These are phyloP conservation scores for Drosophila pegasa DNA, from an alignment of 2,888 invertebrate species.

Conservation along the genomic window DNA sequence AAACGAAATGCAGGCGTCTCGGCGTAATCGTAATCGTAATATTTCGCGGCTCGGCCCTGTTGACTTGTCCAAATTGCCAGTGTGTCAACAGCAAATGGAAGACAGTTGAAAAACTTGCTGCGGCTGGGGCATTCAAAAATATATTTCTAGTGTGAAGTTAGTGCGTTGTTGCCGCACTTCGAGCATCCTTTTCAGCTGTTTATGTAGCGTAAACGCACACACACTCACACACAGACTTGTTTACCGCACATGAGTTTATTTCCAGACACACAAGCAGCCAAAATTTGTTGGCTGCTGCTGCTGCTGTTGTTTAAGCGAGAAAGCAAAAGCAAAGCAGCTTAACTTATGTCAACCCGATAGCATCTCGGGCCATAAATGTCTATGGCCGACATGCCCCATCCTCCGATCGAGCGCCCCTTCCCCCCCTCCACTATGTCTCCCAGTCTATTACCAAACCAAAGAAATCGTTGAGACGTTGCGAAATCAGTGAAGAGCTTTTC, in stretches of 20 bases:
- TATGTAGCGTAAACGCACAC: constrained; percentile 28
- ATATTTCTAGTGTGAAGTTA: constrained; percentile 61
- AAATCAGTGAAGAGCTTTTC: constrained; percentile 77
- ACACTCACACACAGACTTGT: constrained; percentile 5
- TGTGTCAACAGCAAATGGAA: constrained; percentile 84
- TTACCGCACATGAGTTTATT: constrained; percentile 39
- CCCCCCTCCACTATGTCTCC: constrained; percentile 2
- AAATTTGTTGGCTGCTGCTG: constrained; percentile 46
- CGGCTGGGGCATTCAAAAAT: constrained; percentile 61
- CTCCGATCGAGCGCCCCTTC: not conserved
- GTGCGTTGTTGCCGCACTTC: constrained; percentile 61
- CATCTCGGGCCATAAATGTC: constrained; percentile 77
- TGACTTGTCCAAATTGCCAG: constrained; percentile 82
- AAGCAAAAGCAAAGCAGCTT: constrained; percentile 74
- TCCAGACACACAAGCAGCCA: constrained; percentile 30
- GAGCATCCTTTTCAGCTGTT: constrained; percentile 64
- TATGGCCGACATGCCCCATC: constrained; percentile 43
- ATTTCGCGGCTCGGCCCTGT: constrained; percentile 66
- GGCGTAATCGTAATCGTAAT: constrained; percentile 66
- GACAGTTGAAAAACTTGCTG: constrained; percentile 63
- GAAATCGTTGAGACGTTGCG: constrained; percentile 76
- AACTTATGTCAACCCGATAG: constrained; percentile 80
- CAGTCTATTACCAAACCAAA: constrained; percentile 44
- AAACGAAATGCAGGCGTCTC: constrained; percentile 38
- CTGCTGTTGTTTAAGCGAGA: constrained; percentile 58